Percentiles rank a stretch among this genome's conserved stretches.
phyloP scores from a whole-genome alignment of 1,140 invertebrate genomes.

The Pseudomyrmex cubaensis region DNA sequence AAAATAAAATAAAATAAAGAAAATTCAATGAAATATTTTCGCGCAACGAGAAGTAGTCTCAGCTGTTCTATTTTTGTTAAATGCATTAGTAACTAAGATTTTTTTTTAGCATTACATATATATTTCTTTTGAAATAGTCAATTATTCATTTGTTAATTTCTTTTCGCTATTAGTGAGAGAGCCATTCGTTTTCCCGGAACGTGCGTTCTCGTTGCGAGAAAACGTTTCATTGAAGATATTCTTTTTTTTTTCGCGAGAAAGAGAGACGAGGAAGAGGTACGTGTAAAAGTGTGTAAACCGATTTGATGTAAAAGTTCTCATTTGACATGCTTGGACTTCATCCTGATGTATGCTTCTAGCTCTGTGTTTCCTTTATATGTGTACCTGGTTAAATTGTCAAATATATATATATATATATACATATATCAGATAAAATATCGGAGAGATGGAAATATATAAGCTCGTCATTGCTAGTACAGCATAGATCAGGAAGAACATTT shows the following conservation, averaged over 20 bases:
- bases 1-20: no score
- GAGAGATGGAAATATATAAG: background rate
- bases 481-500: constrained; percentile 29
- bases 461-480: constrained; percentile 1
- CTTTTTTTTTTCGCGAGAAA: background rate
- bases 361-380: constrained; percentile 46
- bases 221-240: constrained; percentile 16
- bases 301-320: constrained; percentile 35
- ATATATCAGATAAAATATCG: background rate
- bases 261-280: background rate
- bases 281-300: background rate
- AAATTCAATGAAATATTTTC: no score
- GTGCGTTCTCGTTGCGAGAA: background rate
- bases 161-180: no score
- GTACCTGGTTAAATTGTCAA: constrained; percentile 50
- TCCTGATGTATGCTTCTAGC: constrained; percentile 44
- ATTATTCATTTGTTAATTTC: no score
- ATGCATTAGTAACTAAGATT: no score
- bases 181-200: no score
- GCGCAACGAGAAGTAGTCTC: no score
- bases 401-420: constrained; percentile 17
- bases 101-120: no score
- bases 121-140: no score
- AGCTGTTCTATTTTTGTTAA: no score
- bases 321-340: constrained; percentile 15